These are phyloP conservation scores for Onychostoma macrolepis DNA, from an alignment of 2,113 vertebrate species.

Conservation along the genomic window DNA sequence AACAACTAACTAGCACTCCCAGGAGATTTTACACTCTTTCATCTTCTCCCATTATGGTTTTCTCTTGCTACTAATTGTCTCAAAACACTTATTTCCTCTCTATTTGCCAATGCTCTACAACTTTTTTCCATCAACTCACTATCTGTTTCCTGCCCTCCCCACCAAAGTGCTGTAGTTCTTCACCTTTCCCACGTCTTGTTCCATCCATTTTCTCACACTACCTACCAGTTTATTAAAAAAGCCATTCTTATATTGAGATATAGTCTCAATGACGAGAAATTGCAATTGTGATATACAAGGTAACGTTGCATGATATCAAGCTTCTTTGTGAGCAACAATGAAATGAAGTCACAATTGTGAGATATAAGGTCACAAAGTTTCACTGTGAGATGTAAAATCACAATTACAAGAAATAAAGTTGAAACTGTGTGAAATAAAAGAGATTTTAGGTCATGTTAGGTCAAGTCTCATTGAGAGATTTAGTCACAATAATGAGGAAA, in stretches of 20 bases:
- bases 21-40: conserved; percentile 19
- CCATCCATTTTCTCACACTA: not conserved
- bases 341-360: not conserved
- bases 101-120: not conserved
- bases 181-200: conserved; percentile 8
- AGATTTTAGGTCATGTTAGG: not conserved
- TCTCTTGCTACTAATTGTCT: not conserved
- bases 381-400: not conserved
- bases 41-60: conserved; percentile 14
- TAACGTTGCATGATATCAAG: not conserved
- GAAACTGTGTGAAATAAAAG: not conserved
- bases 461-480: not conserved
- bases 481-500: not conserved
- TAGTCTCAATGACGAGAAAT: not conserved
- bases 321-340: not conserved
- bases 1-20: conserved; percentile 12
- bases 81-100: conserved; percentile 20
- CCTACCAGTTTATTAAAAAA: not conserved
- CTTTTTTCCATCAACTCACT: conserved; percentile 1
- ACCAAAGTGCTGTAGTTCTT: not conserved
- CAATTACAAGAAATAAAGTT: not conserved
- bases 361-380: not conserved
- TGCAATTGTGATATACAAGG: not conserved
- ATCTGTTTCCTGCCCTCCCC: not conserved
- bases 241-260: not conserved